These are phyloP conservation scores for Rana temporaria DNA, from an alignment of 2,113 vertebrate species.

Conservation along the genomic window DNA sequence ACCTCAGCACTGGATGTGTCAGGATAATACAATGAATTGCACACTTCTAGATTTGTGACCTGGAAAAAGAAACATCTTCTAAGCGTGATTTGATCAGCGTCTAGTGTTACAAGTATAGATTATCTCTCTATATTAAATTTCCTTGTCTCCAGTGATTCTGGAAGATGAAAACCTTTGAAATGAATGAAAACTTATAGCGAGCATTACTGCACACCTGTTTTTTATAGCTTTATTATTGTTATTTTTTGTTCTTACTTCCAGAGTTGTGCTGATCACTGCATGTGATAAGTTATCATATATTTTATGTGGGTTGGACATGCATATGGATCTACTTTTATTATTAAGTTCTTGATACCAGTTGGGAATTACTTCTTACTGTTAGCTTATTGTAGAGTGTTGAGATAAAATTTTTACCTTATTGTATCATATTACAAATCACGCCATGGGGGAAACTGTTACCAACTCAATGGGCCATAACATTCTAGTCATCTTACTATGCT, in stretches of 20 bases:
- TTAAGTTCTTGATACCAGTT: constrained; percentile 33
- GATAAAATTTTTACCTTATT: constrained; percentile 16
- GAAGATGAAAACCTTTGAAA: constrained; percentile 34
- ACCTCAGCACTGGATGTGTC: background rate
- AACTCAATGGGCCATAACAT: background rate
- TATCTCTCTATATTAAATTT: constrained; percentile 20
- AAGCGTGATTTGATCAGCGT: constrained; percentile 31
- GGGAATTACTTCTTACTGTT: constrained; percentile 43
- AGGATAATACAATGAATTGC: constrained; percentile 14
- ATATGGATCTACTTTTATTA: constrained; percentile 51
- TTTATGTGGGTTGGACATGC: constrained; percentile 5
- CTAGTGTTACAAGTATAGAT: constrained; percentile 16
- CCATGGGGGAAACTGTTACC: constrained; percentile 18
- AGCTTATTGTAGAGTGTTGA: constrained; percentile 6
- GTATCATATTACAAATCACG: constrained; percentile 28
- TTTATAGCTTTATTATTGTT: constrained; percentile 30
- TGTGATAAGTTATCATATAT: constrained; percentile 25
- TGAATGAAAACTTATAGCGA: background rate
- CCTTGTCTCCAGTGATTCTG: constrained; percentile 3
- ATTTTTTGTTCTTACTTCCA: constrained; percentile 22
- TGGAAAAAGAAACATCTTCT: constrained; percentile 7
- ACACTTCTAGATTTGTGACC: constrained; percentile 8
- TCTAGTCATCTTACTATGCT: background rate
- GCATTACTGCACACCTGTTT: constrained; percentile 21
- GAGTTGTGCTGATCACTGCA: background rate